phyloP scores from a whole-genome alignment of 2,888 invertebrate species.

The Anorthoa munda region DNA sequence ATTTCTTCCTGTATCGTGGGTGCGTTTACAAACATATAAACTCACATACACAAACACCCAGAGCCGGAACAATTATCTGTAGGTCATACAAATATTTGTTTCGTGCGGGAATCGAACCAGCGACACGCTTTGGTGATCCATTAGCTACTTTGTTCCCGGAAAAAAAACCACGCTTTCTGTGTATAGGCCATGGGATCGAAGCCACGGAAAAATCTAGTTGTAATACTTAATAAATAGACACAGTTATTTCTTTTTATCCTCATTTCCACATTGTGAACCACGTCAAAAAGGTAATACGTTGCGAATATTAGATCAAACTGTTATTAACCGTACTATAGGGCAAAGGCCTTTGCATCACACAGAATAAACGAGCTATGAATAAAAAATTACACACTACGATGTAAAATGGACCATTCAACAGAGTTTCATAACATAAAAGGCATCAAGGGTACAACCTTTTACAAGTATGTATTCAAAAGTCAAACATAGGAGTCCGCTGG shows the following conservation, averaged over 20 bases:
- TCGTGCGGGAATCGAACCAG: too few species aligned
- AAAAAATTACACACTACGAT: constrained; percentile 21
- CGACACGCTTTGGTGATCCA: too few species aligned
- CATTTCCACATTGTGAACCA: background rate
- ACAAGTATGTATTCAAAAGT: constrained; percentile 26
- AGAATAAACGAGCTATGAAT: constrained; percentile 25
- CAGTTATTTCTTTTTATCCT: background rate
- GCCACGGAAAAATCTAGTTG: background rate
- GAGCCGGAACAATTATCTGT: too few species aligned
- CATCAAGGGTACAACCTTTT: constrained; percentile 4
- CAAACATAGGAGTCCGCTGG: constrained; percentile 21
- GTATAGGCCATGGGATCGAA: background rate
- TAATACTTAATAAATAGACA: too few species aligned
- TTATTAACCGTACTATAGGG: constrained; percentile 1
- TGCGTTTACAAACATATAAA: too few species aligned
- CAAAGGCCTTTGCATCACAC: constrained; percentile 17
- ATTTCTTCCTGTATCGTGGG: too few species aligned
- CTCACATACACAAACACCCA: too few species aligned
- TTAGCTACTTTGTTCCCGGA: background rate
- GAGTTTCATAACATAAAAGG: constrained; percentile 16
- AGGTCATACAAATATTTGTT: too few species aligned
- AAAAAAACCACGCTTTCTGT: background rate
- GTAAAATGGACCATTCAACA: constrained; percentile 20
- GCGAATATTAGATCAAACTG: constrained; percentile 12
- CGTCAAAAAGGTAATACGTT: background rate